Evolutionary conservation across 1,140 invertebrate species (phyloP), one percentile per base, ranked within the genome.

Genomic region (Danaus plexippus): DNA sequence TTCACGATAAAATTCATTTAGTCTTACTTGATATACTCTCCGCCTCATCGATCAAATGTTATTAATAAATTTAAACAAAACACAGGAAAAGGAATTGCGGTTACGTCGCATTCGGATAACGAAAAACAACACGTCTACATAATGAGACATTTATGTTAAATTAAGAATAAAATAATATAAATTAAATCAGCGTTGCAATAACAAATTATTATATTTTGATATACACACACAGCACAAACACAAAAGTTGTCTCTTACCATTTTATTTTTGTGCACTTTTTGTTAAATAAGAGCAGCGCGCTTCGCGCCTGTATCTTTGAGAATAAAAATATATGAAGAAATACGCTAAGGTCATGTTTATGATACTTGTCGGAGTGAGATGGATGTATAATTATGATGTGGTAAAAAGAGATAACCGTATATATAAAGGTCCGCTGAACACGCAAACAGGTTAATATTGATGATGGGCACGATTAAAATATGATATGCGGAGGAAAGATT

Each of bases 261-360:
- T 65, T 61, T 64, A 57, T 61, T 59, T 59, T 52, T 50, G 43
- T 49, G 50, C 56, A 61, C 22, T 41, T 51, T 59, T 48, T 53
- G 18, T 42, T 43, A 49, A 59, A 64, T 45, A 64, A 46, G 44
- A 51, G 32, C 49, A 54, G 66, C 67, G 66, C 54, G 66, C 43
- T 57, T 43, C 67, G 63, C 69, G 69, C 48, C 57, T 47, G 42
- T 44, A 50, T 63, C 57, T 66, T 59, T 53, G 48, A 61, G 68
- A 74, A 73, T 74, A 72, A 74, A 63, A 64, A 69, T 59, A 64
- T 64, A 69, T 55, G 55, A 61, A 66, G 61, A 67, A 64, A 63
- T 51, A 63, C 64, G 57, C 47, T 66, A 72, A 77, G 77, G 77
- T 80, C 75, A 80, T 75, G 75, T 77, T 75, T 73, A 71, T 62